phyloP scores from a whole-genome alignment of 1,140 invertebrate genomes.

The Meloidogyne chitwoodi region DNA sequence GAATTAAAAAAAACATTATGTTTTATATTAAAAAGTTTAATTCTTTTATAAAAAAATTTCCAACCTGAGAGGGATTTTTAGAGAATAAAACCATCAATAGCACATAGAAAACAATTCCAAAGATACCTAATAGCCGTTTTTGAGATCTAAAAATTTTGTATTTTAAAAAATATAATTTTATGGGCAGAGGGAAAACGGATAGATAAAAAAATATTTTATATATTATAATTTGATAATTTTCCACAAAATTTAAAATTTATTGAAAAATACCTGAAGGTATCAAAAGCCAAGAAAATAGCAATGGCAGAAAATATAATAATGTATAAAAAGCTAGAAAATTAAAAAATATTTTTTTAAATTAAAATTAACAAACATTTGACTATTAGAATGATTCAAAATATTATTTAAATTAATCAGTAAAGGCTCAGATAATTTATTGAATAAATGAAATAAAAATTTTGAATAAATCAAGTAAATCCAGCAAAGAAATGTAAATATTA shows the following conservation, averaged over 20 bases:
- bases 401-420: neutral
- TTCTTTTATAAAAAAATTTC: neutral
- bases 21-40: too few species aligned
- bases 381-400: neutral
- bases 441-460: neutral
- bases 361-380: constrained; percentile 14
- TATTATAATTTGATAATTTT: too few species aligned
- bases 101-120: constrained; percentile 59
- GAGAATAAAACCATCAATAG: constrained; percentile 59
- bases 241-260: too few species aligned
- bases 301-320: constrained; percentile 65
- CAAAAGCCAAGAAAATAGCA: constrained; percentile 61
- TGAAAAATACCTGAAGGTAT: constrained; percentile 64
- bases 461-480: constrained; percentile 70
- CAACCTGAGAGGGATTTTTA: constrained; percentile 38
- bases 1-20: too few species aligned
- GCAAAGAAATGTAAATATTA: constrained; percentile 68
- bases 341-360: neutral
- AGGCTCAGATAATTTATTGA: neutral
- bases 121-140: constrained; percentile 63
- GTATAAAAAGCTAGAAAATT: constrained; percentile 34
- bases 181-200: too few species aligned
- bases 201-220: too few species aligned
- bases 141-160: constrained; percentile 40
- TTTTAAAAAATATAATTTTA: neutral